Percentiles rank a stretch among this genome's conserved stretches.
Conservation (phyloP, 1,140 invertebrate genomes). For the Lordiphosa mommai region DNA sequence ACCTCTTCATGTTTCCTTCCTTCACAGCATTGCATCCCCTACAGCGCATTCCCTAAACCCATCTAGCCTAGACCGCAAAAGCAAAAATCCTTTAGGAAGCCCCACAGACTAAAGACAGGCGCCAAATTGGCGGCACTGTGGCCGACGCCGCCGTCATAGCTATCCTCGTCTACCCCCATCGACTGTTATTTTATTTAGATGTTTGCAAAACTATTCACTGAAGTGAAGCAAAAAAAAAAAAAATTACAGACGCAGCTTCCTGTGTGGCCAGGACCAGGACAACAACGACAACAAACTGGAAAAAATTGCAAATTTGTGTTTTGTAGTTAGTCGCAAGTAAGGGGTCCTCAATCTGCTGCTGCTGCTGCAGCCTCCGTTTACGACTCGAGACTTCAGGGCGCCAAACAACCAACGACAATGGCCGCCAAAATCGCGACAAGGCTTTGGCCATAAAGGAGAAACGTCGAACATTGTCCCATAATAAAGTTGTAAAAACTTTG, state of each 20-base stretch:
- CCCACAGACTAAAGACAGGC: slow-evolving; percentile 31
- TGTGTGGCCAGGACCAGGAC: slow-evolving; percentile 39
- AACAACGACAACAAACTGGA: slow-evolving; percentile 45
- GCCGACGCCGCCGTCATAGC: slow-evolving; percentile 9
- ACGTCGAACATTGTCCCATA: slow-evolving; percentile 23
- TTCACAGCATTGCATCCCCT: too few relatives aligned
- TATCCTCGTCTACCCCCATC: slow-evolving; percentile 37
- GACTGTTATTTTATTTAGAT: slow-evolving; percentile 53
- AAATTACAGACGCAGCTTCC: slow-evolving; percentile 63
- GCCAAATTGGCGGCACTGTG: slow-evolving; percentile 46
- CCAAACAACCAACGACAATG: slow-evolving; percentile 38
- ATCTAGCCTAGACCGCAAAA: slow-evolving; percentile 7
- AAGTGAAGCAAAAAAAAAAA: slow-evolving; percentile 14
- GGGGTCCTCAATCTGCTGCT: slow-evolving; percentile 15
- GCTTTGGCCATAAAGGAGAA: slow-evolving; percentile 1
- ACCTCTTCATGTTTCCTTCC: too few relatives aligned
- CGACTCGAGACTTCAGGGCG: slow-evolving; percentile 59
- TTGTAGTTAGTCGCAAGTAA: slow-evolving; percentile 42
- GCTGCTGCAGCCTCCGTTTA: slow-evolving; percentile 31
- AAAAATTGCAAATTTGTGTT: slow-evolving; percentile 76
- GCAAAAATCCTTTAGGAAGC: slow-evolving; percentile 38
- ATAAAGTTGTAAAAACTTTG: slow-evolving; percentile 64
- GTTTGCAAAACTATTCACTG: slow-evolving; percentile 55
- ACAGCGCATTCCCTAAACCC: slow-evolving; percentile 25
- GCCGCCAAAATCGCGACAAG: slow-evolving; percentile 35